Percentiles rank a stretch among this genome's conserved stretches.
phyloP scores from a whole-genome alignment of 1,140 invertebrate genomes.

The Pollicipes pollicipes region DNA sequence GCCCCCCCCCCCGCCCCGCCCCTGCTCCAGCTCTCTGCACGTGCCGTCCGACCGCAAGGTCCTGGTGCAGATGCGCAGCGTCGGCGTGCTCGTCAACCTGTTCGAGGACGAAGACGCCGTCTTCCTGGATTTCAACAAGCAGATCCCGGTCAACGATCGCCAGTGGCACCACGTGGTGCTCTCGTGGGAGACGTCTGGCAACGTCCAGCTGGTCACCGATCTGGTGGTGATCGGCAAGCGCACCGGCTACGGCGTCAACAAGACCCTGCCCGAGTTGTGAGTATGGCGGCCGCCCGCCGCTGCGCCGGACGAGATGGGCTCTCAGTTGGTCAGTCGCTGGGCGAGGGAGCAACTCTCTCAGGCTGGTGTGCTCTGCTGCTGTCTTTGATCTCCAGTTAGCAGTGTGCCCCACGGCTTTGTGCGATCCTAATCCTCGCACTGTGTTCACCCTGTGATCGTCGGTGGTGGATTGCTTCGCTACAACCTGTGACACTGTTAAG shows the following conservation, averaged over 20 bases:
- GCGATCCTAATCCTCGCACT: too few relatives aligned
- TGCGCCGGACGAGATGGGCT: too few relatives aligned
- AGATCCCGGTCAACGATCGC: slow-evolving; percentile 79
- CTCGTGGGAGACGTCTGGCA: slow-evolving; percentile 75
- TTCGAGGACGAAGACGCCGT: slow-evolving; percentile 77
- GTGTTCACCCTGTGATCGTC: too few relatives aligned
- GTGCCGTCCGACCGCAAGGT: slow-evolving; percentile 55
- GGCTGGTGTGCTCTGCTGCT: too few relatives aligned
- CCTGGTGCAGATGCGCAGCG: slow-evolving; percentile 73
- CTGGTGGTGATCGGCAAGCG: slow-evolving; percentile 77
- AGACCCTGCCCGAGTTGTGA: slow-evolving; percentile 58
- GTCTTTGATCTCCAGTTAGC: too few relatives aligned
- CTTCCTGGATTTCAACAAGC: slow-evolving; percentile 42
- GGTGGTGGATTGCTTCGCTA: too few relatives aligned
- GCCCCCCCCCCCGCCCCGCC: too few relatives aligned
- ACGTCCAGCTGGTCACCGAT: slow-evolving; percentile 73
- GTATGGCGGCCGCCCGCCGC: too few relatives aligned
- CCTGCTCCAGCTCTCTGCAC: slow-evolving; percentile 53
- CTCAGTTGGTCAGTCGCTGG: too few relatives aligned
- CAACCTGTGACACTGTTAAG: too few relatives aligned
- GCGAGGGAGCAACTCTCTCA: too few relatives aligned
- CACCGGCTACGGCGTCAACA: slow-evolving; percentile 61
- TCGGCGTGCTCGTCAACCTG: slow-evolving; percentile 69
- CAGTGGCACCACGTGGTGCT: slow-evolving; percentile 95
- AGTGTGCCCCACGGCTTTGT: too few relatives aligned